These are phyloP conservation scores for Tachycineta bicolor DNA, from an alignment of 2,113 vertebrate genomes.

Conservation along the genomic window DNA sequence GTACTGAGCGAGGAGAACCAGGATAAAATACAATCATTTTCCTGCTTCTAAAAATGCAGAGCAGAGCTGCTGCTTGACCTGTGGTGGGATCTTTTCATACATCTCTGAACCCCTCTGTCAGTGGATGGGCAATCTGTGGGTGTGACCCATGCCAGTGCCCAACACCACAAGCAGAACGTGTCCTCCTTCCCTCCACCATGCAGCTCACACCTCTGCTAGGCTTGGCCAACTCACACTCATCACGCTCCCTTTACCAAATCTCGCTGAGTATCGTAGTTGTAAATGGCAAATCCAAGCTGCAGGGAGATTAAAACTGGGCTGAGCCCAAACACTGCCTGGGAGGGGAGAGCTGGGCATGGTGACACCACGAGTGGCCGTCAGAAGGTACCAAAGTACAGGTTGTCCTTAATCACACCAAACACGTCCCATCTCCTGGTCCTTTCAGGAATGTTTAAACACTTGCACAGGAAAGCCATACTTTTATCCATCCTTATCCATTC, in stretches of 20 bases:
- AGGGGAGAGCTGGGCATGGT: neutral
- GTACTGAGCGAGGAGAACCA: neutral
- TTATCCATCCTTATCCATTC: neutral
- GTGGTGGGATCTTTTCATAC: neutral
- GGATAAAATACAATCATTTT: neutral
- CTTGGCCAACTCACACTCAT: neutral
- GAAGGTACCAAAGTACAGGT: neutral
- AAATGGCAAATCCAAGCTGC: neutral
- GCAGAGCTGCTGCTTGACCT: neutral
- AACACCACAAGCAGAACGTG: accelerated
- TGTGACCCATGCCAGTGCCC: accelerated
- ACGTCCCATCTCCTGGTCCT: neutral
- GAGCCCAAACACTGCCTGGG: neutral
- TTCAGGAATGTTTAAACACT: neutral
- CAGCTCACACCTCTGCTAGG: neutral
- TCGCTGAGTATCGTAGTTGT: accelerated
- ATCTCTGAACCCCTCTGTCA: neutral
- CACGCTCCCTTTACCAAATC: accelerated
- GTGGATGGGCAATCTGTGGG: neutral
- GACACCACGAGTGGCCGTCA: accelerated
- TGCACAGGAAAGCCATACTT: neutral
- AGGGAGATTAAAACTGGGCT: neutral
- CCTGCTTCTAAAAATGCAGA: neutral
- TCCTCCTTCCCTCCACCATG: neutral
- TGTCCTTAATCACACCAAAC: neutral